phyloP scores from a whole-genome alignment of 2,888 invertebrate species.

The Drosophila leonis region DNA sequence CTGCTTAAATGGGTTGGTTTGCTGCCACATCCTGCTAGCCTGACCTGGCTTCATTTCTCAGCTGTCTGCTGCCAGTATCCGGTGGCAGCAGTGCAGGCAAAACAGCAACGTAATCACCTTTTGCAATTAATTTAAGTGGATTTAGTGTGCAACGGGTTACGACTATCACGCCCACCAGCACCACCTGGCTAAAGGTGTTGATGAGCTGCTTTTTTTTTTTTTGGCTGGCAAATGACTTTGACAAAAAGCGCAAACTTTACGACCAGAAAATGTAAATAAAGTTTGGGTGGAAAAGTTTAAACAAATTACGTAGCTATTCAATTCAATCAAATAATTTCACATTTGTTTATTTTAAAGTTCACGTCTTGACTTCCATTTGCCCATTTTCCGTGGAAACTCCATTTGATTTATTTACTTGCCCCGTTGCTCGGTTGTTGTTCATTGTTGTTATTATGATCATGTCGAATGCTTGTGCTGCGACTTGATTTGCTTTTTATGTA shows the following conservation, averaged over 20 bases:
- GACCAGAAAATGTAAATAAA: conserved; percentile 45
- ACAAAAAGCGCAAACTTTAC: conserved; percentile 46
- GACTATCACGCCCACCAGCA: not conserved
- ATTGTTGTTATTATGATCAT: conserved; percentile 57
- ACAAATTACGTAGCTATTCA: conserved; percentile 1
- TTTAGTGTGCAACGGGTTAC: conserved; percentile 65
- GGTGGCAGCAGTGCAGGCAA: conserved; percentile 56
- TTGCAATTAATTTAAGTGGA: conserved; percentile 84
- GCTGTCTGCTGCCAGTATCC: conserved; percentile 68
- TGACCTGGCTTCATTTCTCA: conserved; percentile 72
- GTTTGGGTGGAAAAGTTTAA: not conserved
- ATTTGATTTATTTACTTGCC: conserved; percentile 76
- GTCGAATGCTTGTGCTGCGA: conserved; percentile 35
- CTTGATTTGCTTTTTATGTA: conserved; percentile 69
- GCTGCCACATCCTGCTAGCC: conserved; percentile 16
- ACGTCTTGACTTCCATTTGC: conserved; percentile 40
- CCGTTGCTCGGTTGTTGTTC: conserved; percentile 36
- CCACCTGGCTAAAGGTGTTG: conserved; percentile 70
- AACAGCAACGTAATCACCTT: conserved; percentile 83
- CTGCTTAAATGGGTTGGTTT: conserved; percentile 6
- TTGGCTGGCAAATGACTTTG: conserved; percentile 41
- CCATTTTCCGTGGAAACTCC: conserved; percentile 44
- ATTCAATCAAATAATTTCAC: not conserved
- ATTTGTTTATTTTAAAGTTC: conserved; percentile 53
- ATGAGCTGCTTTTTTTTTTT: conserved; percentile 66